phyloP scores from a whole-genome alignment of 2,888 invertebrate genomes.

The Microctonus aethiopoides region DNA sequence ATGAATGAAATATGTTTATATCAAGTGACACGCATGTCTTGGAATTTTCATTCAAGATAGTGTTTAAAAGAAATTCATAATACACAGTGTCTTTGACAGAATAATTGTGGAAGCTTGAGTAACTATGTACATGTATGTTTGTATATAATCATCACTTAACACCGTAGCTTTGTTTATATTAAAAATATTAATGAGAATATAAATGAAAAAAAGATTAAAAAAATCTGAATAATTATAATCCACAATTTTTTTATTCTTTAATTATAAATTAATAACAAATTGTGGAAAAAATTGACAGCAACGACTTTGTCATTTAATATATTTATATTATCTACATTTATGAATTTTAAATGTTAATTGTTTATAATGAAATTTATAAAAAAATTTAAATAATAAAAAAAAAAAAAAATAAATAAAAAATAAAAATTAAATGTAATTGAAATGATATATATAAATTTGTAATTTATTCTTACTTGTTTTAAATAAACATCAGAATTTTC shows the following conservation, averaged over 20 bases:
- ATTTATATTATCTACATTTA: not conserved
- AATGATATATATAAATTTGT: too few species aligned
- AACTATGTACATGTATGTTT: not conserved
- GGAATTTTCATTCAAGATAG: not conserved
- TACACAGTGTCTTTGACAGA: conserved; percentile 26
- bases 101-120: conserved; percentile 5
- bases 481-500: not conserved
- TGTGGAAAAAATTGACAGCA: not conserved
- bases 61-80: conserved; percentile 31
- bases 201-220: not conserved
- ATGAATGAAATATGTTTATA: not conserved
- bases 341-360: not conserved
- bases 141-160: not conserved
- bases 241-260: not conserved
- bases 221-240: not conserved
- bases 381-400: too few species aligned
- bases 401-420: too few species aligned
- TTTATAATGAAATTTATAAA: too few species aligned
- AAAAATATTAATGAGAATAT: not conserved
- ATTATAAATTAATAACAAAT: not conserved
- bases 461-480: not conserved
- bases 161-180: not conserved
- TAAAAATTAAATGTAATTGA: too few species aligned
- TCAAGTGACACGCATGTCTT: not conserved
- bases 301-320: not conserved